These are phyloP conservation scores for Amia ocellicauda DNA, from an alignment of 2,113 vertebrate species.

Conservation along the genomic window DNA sequence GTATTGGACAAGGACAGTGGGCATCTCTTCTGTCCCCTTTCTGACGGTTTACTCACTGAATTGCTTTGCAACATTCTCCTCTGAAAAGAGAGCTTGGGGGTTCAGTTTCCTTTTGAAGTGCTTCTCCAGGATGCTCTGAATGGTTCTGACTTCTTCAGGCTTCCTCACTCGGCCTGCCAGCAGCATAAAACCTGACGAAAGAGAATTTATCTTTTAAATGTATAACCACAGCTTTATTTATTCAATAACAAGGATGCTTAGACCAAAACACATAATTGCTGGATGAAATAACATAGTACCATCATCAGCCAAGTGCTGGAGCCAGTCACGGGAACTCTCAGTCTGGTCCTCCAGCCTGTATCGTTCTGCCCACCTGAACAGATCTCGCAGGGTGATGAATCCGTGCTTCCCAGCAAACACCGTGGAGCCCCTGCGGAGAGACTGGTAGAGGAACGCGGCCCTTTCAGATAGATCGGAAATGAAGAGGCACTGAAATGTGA, in stretches of 20 bases:
- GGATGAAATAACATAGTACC: constrained; percentile 65
- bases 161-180: constrained; percentile 91
- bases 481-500: not conserved
- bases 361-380: constrained; percentile 95
- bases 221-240: too few relatives aligned
- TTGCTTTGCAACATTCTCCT: constrained; percentile 72
- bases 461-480: not conserved
- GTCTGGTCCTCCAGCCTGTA: constrained; percentile 81
- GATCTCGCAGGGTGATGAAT: constrained; percentile 91
- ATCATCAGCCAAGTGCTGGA: constrained; percentile 92
- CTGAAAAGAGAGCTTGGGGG: constrained; percentile 79
- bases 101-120: constrained; percentile 86
- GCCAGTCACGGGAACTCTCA: constrained; percentile 81
- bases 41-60: constrained; percentile 73
- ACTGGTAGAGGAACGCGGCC: constrained; percentile 55
- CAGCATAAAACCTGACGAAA: constrained; percentile 85
- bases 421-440: constrained; percentile 83
- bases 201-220: not conserved
- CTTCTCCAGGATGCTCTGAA: constrained; percentile 83
- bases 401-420: constrained; percentile 97
- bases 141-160: constrained; percentile 79
- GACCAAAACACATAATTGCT: too few relatives aligned
- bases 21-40: too few relatives aligned
- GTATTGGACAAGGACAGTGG: too few relatives aligned
- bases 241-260: too few relatives aligned